Base-by-base conservation (phyloP, 2,888 invertebrate genomes). In the Cephus runcator region DNA sequence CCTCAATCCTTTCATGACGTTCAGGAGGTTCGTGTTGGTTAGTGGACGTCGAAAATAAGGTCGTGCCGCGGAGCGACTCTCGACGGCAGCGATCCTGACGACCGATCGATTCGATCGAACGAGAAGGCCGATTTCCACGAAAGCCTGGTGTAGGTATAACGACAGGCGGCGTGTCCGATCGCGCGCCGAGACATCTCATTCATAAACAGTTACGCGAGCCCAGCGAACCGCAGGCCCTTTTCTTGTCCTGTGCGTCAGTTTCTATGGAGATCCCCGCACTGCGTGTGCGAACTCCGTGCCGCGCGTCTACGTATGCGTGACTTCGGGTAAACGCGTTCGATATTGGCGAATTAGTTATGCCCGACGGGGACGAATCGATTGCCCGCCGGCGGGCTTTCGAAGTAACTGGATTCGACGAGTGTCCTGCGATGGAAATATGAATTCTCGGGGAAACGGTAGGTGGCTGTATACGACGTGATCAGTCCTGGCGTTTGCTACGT, bases 331-430 rank as follows among this genome's bases (percentile, higher is more conserved):
- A 23, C 83, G 85, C 82, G 80, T 82, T 81, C 82, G 85, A 86
- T 86, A 86, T 87, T 84, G 83, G 82, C 79, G 81, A 87, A 88
- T 88, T 88, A 85, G 85, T 84, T 86, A 86, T 87, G 87, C 84
- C 86, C 84, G 85, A 87, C 87, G 85, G 84, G 84, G 85, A 88
- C 88, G 86, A 89, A 88, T 88, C 87, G 87, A 88, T 88, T 85
- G 85, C 80, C 83, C 82, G 85, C 81, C 80, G 77, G 76, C 75
- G 79, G 76, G 78, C 79, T 82, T 83, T 82, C 81, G 83, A 86
- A 86, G 86, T 87, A 88, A 88, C 87, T 88, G 87, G 86, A 85
- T 85, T 84, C 82, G 71, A 75, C 76, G 23, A 56, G 81, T 79
- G 86, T 85, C 56, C 23, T 23, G 9, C 2, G 23, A 23, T 9